These are phyloP conservation scores for Bombus waltoni DNA, from an alignment of 1,140 invertebrate genomes.

Conservation along the genomic window DNA sequence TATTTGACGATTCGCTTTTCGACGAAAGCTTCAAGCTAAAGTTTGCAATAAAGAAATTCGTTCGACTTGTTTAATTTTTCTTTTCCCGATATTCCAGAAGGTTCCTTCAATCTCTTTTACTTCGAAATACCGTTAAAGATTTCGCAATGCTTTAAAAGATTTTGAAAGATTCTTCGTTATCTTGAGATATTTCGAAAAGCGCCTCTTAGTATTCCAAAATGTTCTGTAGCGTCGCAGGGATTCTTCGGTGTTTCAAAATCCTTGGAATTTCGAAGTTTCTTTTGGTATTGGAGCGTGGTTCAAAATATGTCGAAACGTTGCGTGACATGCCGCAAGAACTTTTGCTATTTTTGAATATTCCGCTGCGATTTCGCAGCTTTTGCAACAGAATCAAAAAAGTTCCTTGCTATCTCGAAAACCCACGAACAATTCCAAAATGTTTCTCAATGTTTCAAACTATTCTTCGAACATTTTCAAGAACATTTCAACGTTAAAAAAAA, in stretches of 20 bases:
- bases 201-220: neutral
- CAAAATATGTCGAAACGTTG: neutral
- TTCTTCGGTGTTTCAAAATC: neutral
- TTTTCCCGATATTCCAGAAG: neutral
- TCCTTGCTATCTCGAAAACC: neutral
- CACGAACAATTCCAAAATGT: neutral
- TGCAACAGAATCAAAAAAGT: neutral
- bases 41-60: neutral
- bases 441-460: no score
- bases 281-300: neutral
- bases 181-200: neutral
- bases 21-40: neutral
- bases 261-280: neutral
- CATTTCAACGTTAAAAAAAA: neutral
- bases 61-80: no score
- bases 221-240: neutral
- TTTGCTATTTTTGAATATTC: neutral
- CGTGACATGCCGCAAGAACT: neutral
- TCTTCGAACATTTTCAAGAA: neutral
- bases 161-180: neutral
- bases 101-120: neutral
- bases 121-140: neutral
- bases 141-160: neutral
- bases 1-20: neutral
- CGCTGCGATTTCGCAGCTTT: no score